phyloP scores from a whole-genome alignment of 2,113 vertebrate species.

The Noturus placidus region DNA sequence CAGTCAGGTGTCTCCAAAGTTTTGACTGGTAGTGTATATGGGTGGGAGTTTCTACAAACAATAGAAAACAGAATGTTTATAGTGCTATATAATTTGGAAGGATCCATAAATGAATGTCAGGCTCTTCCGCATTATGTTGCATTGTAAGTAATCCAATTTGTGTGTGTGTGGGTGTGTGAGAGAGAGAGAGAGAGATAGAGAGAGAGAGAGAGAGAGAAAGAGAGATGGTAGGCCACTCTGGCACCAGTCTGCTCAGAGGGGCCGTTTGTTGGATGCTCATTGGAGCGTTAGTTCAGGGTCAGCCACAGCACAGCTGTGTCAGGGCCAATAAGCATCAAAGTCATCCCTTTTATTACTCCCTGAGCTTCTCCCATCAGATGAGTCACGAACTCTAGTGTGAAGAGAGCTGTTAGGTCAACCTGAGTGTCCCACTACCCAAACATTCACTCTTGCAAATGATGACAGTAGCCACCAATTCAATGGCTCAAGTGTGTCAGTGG shows the following conservation, averaged over 20 bases:
- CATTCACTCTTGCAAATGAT: constrained; percentile 51
- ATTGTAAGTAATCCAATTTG: constrained; percentile 39
- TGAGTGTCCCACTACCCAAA: constrained; percentile 39
- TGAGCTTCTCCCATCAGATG: constrained; percentile 52
- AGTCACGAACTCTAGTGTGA: constrained; percentile 58
- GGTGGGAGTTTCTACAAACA: background rate
- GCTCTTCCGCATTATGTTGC: constrained; percentile 9
- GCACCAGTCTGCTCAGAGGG: constrained; percentile 56
- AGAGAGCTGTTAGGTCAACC: constrained; percentile 55
- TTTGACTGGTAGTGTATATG: background rate
- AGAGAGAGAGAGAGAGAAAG: background rate
- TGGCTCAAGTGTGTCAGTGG: constrained; percentile 41
- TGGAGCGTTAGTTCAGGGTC: constrained; percentile 69
- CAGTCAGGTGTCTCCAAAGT: too few species aligned
- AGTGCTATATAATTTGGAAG: background rate
- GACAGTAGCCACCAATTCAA: constrained; percentile 56
- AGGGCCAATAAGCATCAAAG: constrained; percentile 67
- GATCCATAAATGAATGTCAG: constrained; percentile 25
- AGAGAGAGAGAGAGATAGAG: too few species aligned
- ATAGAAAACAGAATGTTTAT: background rate
- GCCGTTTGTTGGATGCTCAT: constrained; percentile 57
- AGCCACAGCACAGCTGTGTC: constrained; percentile 72
- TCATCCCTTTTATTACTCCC: constrained; percentile 50
- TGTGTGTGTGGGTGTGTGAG: constrained; percentile 33
- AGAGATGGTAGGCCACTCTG: constrained; percentile 51